Conservation (phyloP, 2,113 vertebrate species). For the Cromileptes altivelis region DNA sequence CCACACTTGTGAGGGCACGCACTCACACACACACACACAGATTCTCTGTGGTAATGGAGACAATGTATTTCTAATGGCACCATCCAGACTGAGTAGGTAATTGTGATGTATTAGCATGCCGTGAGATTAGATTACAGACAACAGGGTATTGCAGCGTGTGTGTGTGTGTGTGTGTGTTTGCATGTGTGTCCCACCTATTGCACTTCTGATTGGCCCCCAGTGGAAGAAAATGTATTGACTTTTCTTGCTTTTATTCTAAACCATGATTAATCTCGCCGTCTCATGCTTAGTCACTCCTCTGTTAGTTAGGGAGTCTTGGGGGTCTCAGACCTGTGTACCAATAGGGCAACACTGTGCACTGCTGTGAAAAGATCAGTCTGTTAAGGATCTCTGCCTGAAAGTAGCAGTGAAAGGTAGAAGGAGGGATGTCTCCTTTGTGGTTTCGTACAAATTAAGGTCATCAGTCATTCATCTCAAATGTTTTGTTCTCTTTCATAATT, state of each 20-base stretch:
- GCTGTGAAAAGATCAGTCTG: constrained; percentile 4
- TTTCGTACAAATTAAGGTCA: not conserved
- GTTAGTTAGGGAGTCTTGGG: constrained; percentile 12
- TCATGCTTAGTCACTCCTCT: constrained; percentile 51
- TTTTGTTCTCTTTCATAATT: not conserved
- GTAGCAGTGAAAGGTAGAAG: constrained; percentile 1
- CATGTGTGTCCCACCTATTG: constrained; percentile 13
- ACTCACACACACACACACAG: not conserved
- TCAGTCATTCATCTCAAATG: not conserved
- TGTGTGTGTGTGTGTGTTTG: not conserved
- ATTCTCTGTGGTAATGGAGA: constrained; percentile 64
- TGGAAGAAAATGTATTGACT: constrained; percentile 63
- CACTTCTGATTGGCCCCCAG: constrained; percentile 51
- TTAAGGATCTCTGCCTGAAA: not conserved
- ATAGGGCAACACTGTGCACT: not conserved
- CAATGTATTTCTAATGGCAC: constrained; percentile 77
- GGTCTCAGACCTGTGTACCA: not conserved
- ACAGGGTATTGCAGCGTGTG: constrained; percentile 51
- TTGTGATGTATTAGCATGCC: constrained; percentile 77
- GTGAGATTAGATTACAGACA: constrained; percentile 74
- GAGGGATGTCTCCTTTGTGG: not conserved
- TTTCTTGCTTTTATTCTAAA: constrained; percentile 61
- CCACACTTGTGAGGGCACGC: constrained; percentile 29
- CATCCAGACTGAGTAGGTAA: constrained; percentile 72
- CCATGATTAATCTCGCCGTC: constrained; percentile 62